Conservation (phyloP, 2,888 invertebrate genomes). For the Apotomis betuletana region DNA sequence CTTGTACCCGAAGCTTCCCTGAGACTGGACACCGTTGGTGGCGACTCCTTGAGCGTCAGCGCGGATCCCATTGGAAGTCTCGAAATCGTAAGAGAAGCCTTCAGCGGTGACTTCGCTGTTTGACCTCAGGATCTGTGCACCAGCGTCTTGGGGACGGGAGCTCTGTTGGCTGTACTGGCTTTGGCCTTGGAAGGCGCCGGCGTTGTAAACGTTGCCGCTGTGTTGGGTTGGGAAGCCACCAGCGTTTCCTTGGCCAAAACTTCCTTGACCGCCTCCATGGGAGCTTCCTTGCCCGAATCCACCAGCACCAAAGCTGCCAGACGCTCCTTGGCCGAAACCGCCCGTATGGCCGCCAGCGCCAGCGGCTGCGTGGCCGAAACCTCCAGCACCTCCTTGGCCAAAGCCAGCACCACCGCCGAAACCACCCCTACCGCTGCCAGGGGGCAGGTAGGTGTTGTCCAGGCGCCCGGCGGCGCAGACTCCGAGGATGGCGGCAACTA, state of each 20-base stretch:
- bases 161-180: slow-evolving; percentile 35
- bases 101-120: slow-evolving; percentile 78
- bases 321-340: slow-evolving; percentile 49
- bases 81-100: slow-evolving; percentile 76
- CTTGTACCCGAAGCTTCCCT: slow-evolving; percentile 78
- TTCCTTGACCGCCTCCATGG: slow-evolving; percentile 41
- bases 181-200: slow-evolving; percentile 53
- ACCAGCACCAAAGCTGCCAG: slow-evolving; percentile 35
- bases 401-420: slow-evolving; percentile 44
- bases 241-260: slow-evolving; percentile 47
- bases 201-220: slow-evolving; percentile 56
- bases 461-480: slow-evolving; percentile 77
- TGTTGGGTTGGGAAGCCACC: slow-evolving; percentile 50
- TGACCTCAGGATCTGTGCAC: slow-evolving; percentile 70
- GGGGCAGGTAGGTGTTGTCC: slow-evolving; percentile 79
- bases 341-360: slow-evolving; percentile 28
- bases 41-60: slow-evolving; percentile 78
- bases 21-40: slow-evolving; percentile 78
- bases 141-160: slow-evolving; percentile 61
- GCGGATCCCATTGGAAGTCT: slow-evolving; percentile 78
- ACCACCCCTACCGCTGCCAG: slow-evolving; percentile 65
- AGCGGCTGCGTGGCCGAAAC: slow-evolving; percentile 61
- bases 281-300: slow-evolving; percentile 43
- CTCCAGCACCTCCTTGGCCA: slow-evolving; percentile 53
- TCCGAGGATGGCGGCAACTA: slow-evolving; percentile 74